phyloP scores from a whole-genome alignment of 2,113 vertebrate genomes.

The Arizona elegans region DNA sequence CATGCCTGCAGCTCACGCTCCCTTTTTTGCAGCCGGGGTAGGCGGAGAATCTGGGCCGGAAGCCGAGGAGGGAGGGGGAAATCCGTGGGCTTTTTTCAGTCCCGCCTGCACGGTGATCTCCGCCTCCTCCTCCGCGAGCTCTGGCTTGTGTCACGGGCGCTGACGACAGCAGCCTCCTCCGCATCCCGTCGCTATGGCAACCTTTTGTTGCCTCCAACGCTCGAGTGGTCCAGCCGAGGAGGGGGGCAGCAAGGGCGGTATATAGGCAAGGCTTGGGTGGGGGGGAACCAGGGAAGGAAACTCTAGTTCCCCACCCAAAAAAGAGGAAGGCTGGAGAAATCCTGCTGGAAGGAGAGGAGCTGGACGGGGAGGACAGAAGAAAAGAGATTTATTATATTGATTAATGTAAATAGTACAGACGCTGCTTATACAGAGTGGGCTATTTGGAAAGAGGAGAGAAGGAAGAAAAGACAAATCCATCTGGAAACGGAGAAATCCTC shows the following conservation, averaged over 20 bases:
- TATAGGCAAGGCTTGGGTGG: conserved; percentile 4
- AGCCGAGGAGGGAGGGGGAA: conserved; percentile 6
- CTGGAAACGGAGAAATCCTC: neutral
- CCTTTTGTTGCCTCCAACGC: conserved; percentile 36
- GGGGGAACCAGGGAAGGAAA: neutral
- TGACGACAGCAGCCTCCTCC: conserved; percentile 42
- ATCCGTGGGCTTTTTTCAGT: neutral
- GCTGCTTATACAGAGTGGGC: neutral
- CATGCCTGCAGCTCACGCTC: neutral
- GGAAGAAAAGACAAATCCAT: neutral
- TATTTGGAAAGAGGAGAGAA: neutral
- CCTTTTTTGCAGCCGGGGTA: neutral
- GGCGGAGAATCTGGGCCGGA: neutral
- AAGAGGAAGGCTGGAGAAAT: neutral
- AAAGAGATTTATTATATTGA: neutral
- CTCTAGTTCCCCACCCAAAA: conserved; percentile 3
- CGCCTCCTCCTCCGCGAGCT: neutral
- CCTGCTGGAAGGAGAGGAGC: neutral
- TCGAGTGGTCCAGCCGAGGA: conserved; percentile 13
- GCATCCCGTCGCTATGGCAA: conserved; percentile 27
- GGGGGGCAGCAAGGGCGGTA: neutral
- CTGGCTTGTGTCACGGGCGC: conserved; percentile 7
- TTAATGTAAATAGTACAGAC: neutral
- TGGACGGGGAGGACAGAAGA: neutral
- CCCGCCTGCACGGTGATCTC: neutral